phyloP scores from a whole-genome alignment of 23 tunicate genomes.

The Ascidia mentula region DNA sequence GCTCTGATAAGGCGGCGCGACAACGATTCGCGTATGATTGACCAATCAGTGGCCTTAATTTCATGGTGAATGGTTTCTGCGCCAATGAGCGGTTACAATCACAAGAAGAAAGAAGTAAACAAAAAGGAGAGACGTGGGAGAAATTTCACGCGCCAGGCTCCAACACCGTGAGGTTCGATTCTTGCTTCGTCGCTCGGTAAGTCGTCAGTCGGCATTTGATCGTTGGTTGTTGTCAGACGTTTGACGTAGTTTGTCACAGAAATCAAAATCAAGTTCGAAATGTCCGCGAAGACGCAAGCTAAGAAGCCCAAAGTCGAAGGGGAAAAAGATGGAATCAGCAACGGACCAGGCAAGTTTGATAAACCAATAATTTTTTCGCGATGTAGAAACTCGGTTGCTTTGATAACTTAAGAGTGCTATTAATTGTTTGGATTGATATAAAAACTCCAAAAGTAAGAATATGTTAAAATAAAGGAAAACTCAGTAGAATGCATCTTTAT shows the following conservation, averaged over 20 bases:
- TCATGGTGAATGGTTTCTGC: not conserved
- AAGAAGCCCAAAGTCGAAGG: constrained; percentile 68
- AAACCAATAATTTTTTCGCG: too few species aligned
- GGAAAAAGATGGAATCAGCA: constrained; percentile 45
- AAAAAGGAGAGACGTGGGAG: constrained; percentile 23
- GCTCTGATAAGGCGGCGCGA: not conserved
- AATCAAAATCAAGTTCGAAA: not conserved
- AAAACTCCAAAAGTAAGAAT: too few species aligned
- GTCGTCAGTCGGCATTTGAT: not conserved
- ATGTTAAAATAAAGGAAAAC: too few species aligned
- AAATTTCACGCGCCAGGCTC: constrained; percentile 15
- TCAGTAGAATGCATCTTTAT: too few species aligned
- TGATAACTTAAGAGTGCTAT: too few species aligned
- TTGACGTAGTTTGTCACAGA: not conserved
- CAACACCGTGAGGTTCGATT: constrained; percentile 15
- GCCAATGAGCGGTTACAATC: constrained; percentile 16
- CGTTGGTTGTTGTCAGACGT: not conserved
- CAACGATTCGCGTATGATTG: not conserved
- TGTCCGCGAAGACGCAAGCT: constrained; percentile 50
- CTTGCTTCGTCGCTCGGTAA: not conserved
- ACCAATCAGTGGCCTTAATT: constrained; percentile 5
- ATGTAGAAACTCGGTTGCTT: too few species aligned
- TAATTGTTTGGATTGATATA: too few species aligned
- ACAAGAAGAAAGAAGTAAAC: constrained; percentile 29
- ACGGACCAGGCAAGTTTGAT: constrained; percentile 46